These are phyloP conservation scores for Illadopsis cleaveri DNA, from an alignment of 2,113 vertebrate species.

Conservation along the genomic window DNA sequence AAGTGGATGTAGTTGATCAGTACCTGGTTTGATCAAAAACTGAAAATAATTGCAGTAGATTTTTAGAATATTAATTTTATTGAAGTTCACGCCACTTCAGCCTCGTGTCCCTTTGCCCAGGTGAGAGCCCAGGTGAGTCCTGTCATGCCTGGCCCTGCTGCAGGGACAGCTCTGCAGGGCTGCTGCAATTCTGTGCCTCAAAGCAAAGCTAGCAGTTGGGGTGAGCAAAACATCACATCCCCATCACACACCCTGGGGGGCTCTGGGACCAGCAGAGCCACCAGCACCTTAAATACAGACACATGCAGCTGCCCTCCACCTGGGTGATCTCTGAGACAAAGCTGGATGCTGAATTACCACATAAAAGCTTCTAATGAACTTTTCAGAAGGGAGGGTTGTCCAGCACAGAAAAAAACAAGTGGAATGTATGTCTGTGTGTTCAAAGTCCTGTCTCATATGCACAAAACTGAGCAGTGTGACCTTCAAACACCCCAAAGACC, in stretches of 20 bases:
- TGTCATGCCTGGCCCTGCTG: fast-evolving
- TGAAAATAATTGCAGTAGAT: not conserved
- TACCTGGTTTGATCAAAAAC: not conserved
- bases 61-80: not conserved
- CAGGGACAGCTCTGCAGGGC: not conserved
- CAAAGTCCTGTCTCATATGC: not conserved
- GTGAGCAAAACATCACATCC: fast-evolving
- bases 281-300: not conserved
- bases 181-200: fast-evolving
- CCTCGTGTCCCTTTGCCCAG: not conserved
- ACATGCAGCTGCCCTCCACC: not conserved
- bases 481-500: too few species aligned
- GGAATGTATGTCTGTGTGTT: not conserved
- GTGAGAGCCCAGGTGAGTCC: not conserved
- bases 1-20: not conserved
- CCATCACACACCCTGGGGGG: too few species aligned
- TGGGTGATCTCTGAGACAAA: not conserved
- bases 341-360: not conserved
- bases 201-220: not conserved
- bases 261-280: not conserved
- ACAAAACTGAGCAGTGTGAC: not conserved
- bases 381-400: not conserved
- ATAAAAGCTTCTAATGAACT: not conserved
- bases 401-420: not conserved
- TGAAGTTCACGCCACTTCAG: not conserved